Conservation (phyloP, 1,140 invertebrate species). For the Tribolium madens region DNA sequence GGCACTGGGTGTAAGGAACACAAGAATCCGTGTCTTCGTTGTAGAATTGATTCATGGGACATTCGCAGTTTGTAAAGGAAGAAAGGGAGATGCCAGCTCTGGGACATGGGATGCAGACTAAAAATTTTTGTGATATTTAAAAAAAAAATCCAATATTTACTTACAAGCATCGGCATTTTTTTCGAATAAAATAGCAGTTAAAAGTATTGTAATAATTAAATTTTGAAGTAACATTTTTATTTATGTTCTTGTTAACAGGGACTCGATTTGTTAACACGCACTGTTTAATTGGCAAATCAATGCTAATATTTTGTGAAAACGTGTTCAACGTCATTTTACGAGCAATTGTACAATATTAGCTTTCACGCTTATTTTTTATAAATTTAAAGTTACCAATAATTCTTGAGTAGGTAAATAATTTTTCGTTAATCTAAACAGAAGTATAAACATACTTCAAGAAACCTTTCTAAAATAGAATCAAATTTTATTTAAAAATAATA, state of each 20-base stretch:
- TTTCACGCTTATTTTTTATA: too few species aligned
- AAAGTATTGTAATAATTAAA: background rate
- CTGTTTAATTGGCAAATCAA: background rate
- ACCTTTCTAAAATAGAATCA: too few species aligned
- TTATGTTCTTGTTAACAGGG: too few species aligned
- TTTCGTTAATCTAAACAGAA: too few species aligned
- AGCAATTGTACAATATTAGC: background rate
- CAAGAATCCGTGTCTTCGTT: background rate
- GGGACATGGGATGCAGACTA: conserved; percentile 1
- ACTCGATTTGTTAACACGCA: background rate
- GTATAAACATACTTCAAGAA: too few species aligned
- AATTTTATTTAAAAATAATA: too few species aligned
- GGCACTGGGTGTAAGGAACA: background rate
- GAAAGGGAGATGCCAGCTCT: background rate
- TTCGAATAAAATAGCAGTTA: background rate
- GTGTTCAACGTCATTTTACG: background rate
- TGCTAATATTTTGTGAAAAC: background rate
- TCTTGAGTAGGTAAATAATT: too few species aligned
- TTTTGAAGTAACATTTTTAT: background rate
- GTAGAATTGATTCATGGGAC: background rate
- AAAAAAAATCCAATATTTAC: background rate
- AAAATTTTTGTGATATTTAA: background rate
- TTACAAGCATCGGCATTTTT: background rate
- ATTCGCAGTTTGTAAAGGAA: conserved; percentile 1
- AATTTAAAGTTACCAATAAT: too few species aligned